Evolutionary conservation across 2,888 invertebrate genomes (phyloP), one percentile per base, ranked within the genome.

Genomic region (Leptothorax acervorum): DNA sequence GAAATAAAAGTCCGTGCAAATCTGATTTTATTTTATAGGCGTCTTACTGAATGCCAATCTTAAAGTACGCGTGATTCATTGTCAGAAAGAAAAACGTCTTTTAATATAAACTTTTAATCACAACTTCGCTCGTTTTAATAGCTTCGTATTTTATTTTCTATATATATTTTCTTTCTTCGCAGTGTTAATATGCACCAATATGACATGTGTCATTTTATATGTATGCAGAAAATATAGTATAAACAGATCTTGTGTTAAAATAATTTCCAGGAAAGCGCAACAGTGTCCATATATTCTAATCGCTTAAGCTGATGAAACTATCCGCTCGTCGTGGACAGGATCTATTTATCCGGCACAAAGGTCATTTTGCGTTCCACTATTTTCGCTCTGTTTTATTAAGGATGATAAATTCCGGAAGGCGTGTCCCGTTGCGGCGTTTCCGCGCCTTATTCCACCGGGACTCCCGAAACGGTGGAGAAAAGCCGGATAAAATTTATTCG

Each of bases 401-500:
- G 39, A 79, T 79, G 79, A 79, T 79, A 79, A 79, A 79, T 79
- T 60, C 39, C 60, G 71, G 60, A 71, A 71, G 79, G 60, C 79
- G 79, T 66, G 45, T 71, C 71, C 48, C 71, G 48, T 39, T 39
- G 48, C 48, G 70, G 23, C 70, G 23, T 79, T 79, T 79, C 71
- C 86, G 79, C 85, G 73, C 85, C 84, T 87, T 86, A 86, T 89
- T 84, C 85, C 86, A 81, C 23, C 57, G 70, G 55, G 75, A 60
- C 53, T 71, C 62, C 63, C 65, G 82, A 71, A 57, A 62, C 82
- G 68, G 23, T n/a, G 23, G 53, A 73, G 78, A 39, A 65, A 82
- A 81, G 62, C 63, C 55, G 23, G 82, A 76, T 53, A 84, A 90
- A 90, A 92, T 92, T 92, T 92, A 92, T 92, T 91, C 90, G 85